Evolutionary conservation across 2,888 invertebrate genomes (phyloP).

Genomic region (Scaptomyza caliginosa): DNA sequence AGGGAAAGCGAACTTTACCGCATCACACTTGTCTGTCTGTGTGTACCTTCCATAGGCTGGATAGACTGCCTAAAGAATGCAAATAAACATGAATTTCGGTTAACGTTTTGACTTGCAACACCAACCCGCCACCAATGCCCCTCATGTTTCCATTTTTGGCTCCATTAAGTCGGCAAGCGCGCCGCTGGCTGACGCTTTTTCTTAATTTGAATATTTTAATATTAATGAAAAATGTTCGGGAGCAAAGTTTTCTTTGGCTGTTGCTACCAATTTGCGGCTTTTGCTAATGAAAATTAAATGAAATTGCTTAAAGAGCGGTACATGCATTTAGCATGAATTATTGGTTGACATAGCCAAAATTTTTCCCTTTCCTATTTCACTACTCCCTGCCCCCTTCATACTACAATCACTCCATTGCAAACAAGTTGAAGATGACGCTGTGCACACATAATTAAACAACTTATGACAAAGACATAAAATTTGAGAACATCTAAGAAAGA

Average conservation of each 20-base stretch:
- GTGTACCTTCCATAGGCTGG: background rate
- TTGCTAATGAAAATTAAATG: constrained; percentile 75
- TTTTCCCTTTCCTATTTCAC: no score
- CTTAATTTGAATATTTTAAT: constrained; percentile 76
- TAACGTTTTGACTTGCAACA: background rate
- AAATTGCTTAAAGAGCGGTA: constrained; percentile 70
- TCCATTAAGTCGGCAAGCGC: constrained; percentile 2
- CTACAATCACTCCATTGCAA: background rate
- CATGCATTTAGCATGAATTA: constrained; percentile 65
- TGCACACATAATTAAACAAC: constrained; percentile 68
- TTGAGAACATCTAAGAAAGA: constrained; percentile 20
- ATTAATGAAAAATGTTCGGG: constrained; percentile 69
- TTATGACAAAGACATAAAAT: constrained; percentile 34
- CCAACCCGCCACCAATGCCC: accelerated
- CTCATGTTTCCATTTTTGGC: background rate
- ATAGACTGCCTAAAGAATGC: background rate
- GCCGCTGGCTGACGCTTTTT: constrained; percentile 33
- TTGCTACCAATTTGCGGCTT: constrained; percentile 64
- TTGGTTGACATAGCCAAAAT: constrained; percentile 44
- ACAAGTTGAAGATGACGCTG: constrained; percentile 1
- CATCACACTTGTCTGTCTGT: no score
- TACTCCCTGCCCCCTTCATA: background rate
- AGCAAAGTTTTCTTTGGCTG: constrained; percentile 48
- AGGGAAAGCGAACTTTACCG: background rate
- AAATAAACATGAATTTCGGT: constrained; percentile 17